These are phyloP conservation scores for Clivina fossor DNA, from an alignment of 2,888 invertebrate genomes.

Conservation along the genomic window DNA sequence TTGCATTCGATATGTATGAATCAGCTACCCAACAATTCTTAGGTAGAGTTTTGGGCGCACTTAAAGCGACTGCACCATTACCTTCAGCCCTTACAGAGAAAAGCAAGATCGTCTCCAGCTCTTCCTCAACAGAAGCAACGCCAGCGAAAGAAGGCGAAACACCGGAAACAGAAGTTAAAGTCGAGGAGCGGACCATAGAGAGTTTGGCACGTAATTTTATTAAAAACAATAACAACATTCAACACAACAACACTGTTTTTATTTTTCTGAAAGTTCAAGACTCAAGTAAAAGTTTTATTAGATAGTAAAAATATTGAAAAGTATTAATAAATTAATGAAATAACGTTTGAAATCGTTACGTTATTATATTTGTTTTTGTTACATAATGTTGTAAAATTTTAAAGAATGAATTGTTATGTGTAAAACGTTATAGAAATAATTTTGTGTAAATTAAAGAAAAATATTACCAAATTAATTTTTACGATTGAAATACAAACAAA, in stretches of 20 bases:
- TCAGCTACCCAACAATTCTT: constrained; percentile 98
- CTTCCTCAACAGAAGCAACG: constrained; percentile 53
- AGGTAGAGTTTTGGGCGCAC: constrained; percentile 79
- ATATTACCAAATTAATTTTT: no score
- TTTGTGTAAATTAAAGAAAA: no score
- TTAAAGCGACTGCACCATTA: constrained; percentile 79
- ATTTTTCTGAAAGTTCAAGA: no score
- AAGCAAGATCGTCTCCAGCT: constrained; percentile 68
- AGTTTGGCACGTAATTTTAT: constrained; percentile 55
- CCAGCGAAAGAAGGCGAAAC: constrained; percentile 47
- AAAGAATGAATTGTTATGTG: no score
- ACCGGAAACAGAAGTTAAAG: constrained; percentile 48
- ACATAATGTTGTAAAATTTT: neutral
- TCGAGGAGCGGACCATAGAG: constrained; percentile 62
- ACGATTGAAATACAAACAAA: no score
- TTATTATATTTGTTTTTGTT: neutral
- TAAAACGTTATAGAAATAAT: no score
- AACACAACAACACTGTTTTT: no score
- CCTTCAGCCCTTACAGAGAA: constrained; percentile 75
- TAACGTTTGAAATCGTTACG: no score
- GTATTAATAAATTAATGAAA: no score
- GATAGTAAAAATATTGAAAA: no score
- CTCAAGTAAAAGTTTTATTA: no score
- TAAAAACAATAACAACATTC: no score
- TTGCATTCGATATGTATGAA: constrained; percentile 98